Base-by-base conservation (phyloP, 2,797 vertebrate species). In the Dendrocincla fuliginosa region DNA sequence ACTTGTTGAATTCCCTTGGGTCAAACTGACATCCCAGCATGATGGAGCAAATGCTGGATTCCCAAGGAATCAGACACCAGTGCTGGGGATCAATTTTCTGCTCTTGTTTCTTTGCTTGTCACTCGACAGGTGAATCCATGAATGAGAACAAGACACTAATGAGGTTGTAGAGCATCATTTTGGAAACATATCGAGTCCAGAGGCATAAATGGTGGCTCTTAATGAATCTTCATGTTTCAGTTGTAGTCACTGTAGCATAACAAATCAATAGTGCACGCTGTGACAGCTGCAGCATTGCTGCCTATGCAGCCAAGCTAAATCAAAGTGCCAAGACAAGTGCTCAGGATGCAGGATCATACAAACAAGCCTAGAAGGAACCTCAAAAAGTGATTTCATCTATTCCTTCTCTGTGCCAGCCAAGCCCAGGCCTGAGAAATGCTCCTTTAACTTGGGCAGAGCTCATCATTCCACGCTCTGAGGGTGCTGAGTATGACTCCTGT, bases 141-240 rank as follows among this genome's bases (percentile, higher is more conserved):
- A 95, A 94, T 69, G 79, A 4, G 22, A 96, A 59, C 92, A 80
- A 87, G 84, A 85, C 56, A 28, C 71, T 89, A 80, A 93, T 63
- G 75, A 95, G 84, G 71, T 56, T 87, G 55, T 82, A 65, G 57
- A 90, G 75, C 3, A 4, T 91, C 23, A 7, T 80, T 94, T 55
- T 77, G 87, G 61, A 92, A 94, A 89, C 71, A 37, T 19, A 85
- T 64, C 49, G 35, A 91, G 86, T 90, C 60, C 75, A 65, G 84
- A 65, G 71, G 71, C 60, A 20, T 88, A 28, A 89, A 68, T 2
- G 18, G 67, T 64, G 5, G 4, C 64, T 87, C 30, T 41, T 92
- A 96, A 96, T 92, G 89, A 85, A 83, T 95, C 79, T 55, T 55
- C 46, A 16, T 53, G 89, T 81, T 92, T 41, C 89, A 65, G 2